phyloP scores from a whole-genome alignment of 2,797 vertebrate species.

The Salarias fasciatus region DNA sequence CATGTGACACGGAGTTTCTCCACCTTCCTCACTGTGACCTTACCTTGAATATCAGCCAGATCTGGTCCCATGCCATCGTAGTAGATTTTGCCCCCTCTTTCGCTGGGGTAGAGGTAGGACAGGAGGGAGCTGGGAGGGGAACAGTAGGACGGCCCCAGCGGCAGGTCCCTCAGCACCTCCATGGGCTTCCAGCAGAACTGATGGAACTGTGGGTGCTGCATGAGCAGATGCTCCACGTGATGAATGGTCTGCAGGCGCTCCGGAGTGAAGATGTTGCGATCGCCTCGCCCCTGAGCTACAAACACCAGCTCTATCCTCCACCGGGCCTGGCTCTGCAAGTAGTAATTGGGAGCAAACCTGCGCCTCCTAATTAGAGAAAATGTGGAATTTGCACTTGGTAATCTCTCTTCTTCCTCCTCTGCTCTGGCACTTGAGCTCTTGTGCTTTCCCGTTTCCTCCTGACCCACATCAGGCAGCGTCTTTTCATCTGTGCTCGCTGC shows the following conservation, averaged over 20 bases:
- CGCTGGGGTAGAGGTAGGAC: conserved; percentile 97
- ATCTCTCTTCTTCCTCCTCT: conserved; percentile 7
- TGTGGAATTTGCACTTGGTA: conserved; percentile 26
- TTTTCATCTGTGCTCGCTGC: conserved; percentile 30
- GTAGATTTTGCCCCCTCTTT: conserved; percentile 94
- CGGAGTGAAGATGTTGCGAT: conserved; percentile 94
- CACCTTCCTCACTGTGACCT: conserved; percentile 36
- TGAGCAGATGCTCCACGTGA: conserved; percentile 90
- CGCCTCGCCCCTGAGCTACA: conserved; percentile 89
- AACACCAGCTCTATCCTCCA: conserved; percentile 98
- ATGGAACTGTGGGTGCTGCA: conserved; percentile 93
- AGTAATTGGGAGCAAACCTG: conserved; percentile 80
- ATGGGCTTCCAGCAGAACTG: conserved; percentile 98
- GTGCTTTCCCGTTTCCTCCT: conserved; percentile 20
- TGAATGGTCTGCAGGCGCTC: conserved; percentile 94
- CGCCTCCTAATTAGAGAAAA: conserved; percentile 55
- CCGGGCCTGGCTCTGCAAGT: conserved; percentile 92
- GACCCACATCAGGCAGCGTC: conserved; percentile 31
- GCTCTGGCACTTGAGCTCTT: conserved; percentile 20
- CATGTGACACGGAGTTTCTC: background rate
- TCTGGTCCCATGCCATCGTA: conserved; percentile 98
- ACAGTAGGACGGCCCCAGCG: conserved; percentile 94
- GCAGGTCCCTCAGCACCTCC: conserved; percentile 92
- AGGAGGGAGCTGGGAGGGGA: conserved; percentile 96
- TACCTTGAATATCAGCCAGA: conserved; percentile 94